Percentiles rank a stretch among this genome's conserved stretches.
phyloP scores from a whole-genome alignment of 2,797 vertebrate species.

The Tolypeutes matacus region DNA sequence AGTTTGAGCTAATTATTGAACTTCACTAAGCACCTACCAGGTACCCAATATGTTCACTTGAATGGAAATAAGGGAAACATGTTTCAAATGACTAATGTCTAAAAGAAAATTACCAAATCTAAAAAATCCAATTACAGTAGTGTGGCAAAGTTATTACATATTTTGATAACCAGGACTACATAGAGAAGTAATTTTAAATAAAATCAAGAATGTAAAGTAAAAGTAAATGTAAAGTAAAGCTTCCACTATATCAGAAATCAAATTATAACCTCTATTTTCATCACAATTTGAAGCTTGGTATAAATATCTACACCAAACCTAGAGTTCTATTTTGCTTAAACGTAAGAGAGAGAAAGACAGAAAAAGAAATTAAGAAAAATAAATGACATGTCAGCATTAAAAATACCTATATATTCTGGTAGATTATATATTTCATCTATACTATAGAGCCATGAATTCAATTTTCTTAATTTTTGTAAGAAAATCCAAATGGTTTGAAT shows the following conservation, averaged over 20 bases:
- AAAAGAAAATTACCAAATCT: not conserved
- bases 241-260: not conserved
- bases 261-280: conserved; percentile 3
- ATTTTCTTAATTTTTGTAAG: conserved; percentile 6
- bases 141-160: not conserved
- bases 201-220: not conserved
- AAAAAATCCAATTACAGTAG: not conserved
- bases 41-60: not conserved
- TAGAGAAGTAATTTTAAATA: not conserved
- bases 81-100: not conserved
- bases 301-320: not conserved
- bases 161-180: not conserved
- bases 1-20: not conserved
- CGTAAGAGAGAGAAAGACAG: not conserved
- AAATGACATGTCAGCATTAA: not conserved
- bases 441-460: not conserved
- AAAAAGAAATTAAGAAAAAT: not conserved
- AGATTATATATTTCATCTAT: not conserved
- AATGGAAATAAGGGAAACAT: not conserved
- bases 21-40: not conserved
- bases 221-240: not conserved
- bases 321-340: not conserved
- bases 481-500: not conserved
- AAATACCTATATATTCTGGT: not conserved
- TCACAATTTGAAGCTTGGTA: not conserved